Base-by-base conservation (phyloP, 1,140 invertebrate species). In the Drosophila pruinosa region DNA sequence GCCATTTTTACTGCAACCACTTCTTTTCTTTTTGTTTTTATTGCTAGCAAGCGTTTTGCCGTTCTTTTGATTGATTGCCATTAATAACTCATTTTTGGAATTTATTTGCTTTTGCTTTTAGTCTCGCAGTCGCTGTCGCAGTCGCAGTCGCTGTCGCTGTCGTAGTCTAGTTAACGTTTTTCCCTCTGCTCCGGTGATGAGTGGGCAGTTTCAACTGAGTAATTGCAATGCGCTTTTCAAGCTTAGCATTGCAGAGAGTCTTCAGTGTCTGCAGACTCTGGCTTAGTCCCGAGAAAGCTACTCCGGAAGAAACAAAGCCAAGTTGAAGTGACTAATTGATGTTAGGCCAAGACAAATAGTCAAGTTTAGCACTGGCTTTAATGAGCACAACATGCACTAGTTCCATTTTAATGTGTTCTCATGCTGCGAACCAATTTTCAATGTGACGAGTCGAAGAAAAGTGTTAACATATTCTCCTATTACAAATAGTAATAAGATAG, bases 11-110 rank as follows among this genome's bases (percentile, higher is more conserved):
- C 67, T 58, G 69, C 59, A 47, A 31, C 31, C 24, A 17, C 26
- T 48, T 45, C 45, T 45, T 71, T 28, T 75, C 52, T 67, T 39
- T 14, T 41, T 38, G 4, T 12, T 43, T 12, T 62, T 48, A 26
- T 79, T 63, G 72, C 61, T 65, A 28, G 43, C 36, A 17, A 68
- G 48, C 69, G 59, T 70, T 83, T 85, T 74, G 73, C 73, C 59
- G 63, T 63, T 56, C 39, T 64, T 78, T 77, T 86, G 82, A 88
- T 88, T 88, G 82, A 88, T 88, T 88, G 78, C 82, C 74, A 88
- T 88, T 88, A 88, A 88, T 88, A 88, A 88, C 78, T 88, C 82
- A 88, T 88, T 88, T 79, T 71, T 67, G 28, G 43, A 76, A 78
- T 88, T 82, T 78, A 88, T 88, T 82, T 88, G 82, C 72, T 78